These are phyloP conservation scores for Oncorhynchus tshawytscha DNA, from an alignment of 2,113 vertebrate species.

Conservation along the genomic window DNA sequence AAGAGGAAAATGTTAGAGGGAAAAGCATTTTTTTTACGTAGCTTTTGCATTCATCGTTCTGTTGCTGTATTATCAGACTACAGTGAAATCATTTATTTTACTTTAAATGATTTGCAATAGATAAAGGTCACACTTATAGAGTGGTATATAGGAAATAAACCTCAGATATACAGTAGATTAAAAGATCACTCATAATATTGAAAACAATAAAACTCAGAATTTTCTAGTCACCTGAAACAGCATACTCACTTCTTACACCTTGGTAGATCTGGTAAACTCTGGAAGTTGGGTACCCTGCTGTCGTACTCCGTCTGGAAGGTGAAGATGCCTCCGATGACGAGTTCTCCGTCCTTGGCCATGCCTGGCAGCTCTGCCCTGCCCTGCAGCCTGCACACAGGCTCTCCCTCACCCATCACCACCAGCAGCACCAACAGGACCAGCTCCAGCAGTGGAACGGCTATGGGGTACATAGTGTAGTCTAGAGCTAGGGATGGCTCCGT, in stretches of 20 bases:
- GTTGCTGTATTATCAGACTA: background rate
- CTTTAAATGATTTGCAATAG: background rate
- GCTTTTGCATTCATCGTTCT: background rate
- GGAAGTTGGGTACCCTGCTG: background rate
- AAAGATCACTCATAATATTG: too few relatives aligned
- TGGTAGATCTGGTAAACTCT: constrained; percentile 18
- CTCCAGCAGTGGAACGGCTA: constrained; percentile 9
- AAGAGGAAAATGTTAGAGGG: background rate
- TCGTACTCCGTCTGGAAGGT: constrained; percentile 58
- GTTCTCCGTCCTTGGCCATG: constrained; percentile 62
- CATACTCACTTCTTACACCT: constrained; percentile 37
- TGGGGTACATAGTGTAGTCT: background rate
- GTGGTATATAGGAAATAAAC: too few relatives aligned
- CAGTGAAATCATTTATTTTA: background rate
- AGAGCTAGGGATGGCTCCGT: background rate
- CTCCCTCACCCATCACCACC: constrained; percentile 30
- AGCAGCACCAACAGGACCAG: constrained; percentile 50
- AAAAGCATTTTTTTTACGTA: background rate
- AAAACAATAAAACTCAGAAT: background rate
- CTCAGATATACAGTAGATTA: too few relatives aligned
- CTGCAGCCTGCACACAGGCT: constrained; percentile 49
- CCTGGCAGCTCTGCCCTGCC: constrained; percentile 53
- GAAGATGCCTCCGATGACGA: constrained; percentile 75
- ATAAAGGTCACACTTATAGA: too few relatives aligned
- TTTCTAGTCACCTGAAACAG: background rate